Evolutionary conservation across 1,140 invertebrate species (phyloP).

Genomic region (Drosophila seguyi): DNA sequence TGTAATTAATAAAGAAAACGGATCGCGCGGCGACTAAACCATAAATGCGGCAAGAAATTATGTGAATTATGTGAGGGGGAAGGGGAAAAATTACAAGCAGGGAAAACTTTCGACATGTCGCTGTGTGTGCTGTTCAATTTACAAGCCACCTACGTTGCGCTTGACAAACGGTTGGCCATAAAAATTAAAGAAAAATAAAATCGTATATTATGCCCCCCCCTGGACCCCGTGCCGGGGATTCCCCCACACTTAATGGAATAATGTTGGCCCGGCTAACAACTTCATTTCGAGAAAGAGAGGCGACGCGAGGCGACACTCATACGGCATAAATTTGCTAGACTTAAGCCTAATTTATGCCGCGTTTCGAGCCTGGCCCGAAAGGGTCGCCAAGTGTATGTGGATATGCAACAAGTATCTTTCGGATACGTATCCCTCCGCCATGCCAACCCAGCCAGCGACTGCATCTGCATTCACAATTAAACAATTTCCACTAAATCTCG

Average conservation of each 20-base stretch:
- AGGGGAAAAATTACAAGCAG: not conserved
- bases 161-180: slow-evolving; percentile 74
- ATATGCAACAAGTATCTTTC: slow-evolving; percentile 69
- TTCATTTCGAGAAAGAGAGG: slow-evolving; percentile 68
- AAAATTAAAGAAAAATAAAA: slow-evolving; percentile 84
- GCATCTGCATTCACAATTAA: slow-evolving; percentile 85
- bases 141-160: slow-evolving; percentile 78
- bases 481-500: slow-evolving; percentile 85
- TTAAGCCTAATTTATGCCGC: slow-evolving; percentile 85
- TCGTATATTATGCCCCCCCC: slow-evolving; percentile 68
- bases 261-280: slow-evolving; percentile 84
- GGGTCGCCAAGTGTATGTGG: slow-evolving; percentile 51
- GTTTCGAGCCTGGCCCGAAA: slow-evolving; percentile 57
- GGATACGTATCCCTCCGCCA: slow-evolving; percentile 18
- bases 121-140: slow-evolving; percentile 66
- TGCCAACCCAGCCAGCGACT: slow-evolving; percentile 32
- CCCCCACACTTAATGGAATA: slow-evolving; percentile 44
- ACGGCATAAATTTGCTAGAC: slow-evolving; percentile 85
- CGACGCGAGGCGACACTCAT: slow-evolving; percentile 72
- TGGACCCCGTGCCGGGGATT: not conserved
- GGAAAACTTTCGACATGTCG: slow-evolving; percentile 66
- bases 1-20: slow-evolving; percentile 77
- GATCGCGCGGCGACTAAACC: slow-evolving; percentile 31
- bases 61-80: not conserved
- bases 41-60: slow-evolving; percentile 29